Conservation (phyloP, 2,113 vertebrate genomes). For the Thamnophis sirtalis region DNA sequence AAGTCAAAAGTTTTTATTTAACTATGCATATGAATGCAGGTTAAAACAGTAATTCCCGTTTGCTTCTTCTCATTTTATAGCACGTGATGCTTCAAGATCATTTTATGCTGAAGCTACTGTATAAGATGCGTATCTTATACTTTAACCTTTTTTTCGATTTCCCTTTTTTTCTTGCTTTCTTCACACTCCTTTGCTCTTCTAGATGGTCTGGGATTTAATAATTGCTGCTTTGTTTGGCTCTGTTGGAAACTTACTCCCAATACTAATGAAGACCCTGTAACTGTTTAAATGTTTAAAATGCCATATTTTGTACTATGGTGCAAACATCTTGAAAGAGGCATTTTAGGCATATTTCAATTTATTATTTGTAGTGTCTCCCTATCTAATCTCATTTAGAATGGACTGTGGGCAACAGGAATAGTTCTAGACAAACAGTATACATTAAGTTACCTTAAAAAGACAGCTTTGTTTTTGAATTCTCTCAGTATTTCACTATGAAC, state of each 20-base stretch:
- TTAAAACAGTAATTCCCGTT: background rate
- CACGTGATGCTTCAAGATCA: constrained; percentile 14
- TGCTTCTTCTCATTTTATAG: background rate
- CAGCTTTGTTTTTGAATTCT: background rate
- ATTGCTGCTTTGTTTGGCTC: background rate
- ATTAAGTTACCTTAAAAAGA: constrained; percentile 17
- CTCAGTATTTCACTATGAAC: rapidly evolving
- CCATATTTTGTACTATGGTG: background rate
- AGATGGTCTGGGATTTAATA: background rate
- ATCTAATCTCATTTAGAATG: background rate
- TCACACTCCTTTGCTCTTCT: background rate
- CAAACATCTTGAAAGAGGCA: background rate
- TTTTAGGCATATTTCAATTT: background rate
- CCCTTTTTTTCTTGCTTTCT: background rate
- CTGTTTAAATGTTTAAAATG: background rate
- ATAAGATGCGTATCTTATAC: background rate
- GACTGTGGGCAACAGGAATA: background rate
- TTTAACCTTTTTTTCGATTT: background rate
- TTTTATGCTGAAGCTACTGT: constrained; percentile 15
- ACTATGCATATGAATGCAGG: background rate
- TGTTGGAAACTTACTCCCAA: constrained; percentile 8
- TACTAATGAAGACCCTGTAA: background rate
- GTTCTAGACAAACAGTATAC: background rate
- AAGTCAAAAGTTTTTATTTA: background rate
- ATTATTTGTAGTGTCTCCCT: background rate